Conservation (phyloP, 2,113 vertebrate species). For the Lophura nycthemera region DNA sequence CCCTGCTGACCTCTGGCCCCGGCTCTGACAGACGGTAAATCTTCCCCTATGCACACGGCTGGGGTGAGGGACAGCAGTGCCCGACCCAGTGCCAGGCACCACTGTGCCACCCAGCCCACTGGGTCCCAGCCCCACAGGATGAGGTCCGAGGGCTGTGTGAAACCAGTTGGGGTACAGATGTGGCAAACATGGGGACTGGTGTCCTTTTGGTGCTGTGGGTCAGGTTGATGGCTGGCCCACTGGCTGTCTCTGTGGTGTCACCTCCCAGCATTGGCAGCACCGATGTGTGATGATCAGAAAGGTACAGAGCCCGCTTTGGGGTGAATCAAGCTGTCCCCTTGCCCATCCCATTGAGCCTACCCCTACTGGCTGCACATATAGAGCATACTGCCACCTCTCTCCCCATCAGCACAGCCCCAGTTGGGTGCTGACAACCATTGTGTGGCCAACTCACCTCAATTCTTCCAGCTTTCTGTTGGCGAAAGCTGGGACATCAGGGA, state of each 20-base stretch:
- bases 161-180: neutral
- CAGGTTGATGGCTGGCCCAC: fast-evolving
- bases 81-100: neutral
- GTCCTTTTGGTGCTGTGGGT: fast-evolving
- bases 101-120: fast-evolving
- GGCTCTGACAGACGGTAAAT: conserved; percentile 84
- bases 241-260: neutral
- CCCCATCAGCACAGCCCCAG: no score
- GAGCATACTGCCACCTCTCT: no score
- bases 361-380: neutral
- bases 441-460: neutral
- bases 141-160: neutral
- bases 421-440: fast-evolving
- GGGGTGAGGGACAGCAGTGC: neutral
- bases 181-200: neutral
- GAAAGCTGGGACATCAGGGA: conserved; percentile 8
- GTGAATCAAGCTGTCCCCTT: neutral
- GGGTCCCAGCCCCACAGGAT: neutral
- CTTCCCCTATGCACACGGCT: conserved; percentile 71
- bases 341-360: neutral
- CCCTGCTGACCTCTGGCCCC: conserved; percentile 83
- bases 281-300: fast-evolving
- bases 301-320: fast-evolving
- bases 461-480: neutral
- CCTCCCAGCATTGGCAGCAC: neutral